A percentile compares a stretch with the other conserved stretches of the same genome.
Conservation (phyloP, 2,797 vertebrate species). For the Hydrolagus colliei region DNA sequence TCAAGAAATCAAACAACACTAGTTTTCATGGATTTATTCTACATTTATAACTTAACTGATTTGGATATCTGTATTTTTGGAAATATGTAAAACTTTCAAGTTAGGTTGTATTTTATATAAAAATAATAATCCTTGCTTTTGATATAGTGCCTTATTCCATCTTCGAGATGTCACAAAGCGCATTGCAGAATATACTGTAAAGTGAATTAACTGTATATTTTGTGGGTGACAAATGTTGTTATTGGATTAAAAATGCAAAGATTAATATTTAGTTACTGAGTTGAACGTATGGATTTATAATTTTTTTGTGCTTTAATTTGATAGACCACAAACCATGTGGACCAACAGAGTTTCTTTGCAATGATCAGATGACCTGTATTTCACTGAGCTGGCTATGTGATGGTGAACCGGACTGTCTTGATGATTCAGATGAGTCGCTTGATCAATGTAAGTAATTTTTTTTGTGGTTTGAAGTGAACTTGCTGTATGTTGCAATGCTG, state of each 20-base stretch:
- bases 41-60: too few relatives aligned
- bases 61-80: too few relatives aligned
- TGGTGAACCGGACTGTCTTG: conserved; percentile 82
- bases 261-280: not conserved
- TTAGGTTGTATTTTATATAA: too few relatives aligned
- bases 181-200: too few relatives aligned
- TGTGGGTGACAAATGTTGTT: too few relatives aligned
- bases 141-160: too few relatives aligned
- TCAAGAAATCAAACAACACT: too few relatives aligned
- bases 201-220: too few relatives aligned
- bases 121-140: too few relatives aligned
- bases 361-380: conserved; percentile 68
- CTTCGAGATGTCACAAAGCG: too few relatives aligned
- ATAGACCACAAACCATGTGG: conserved; percentile 76
- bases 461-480: not conserved
- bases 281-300: not conserved
- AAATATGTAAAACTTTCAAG: too few relatives aligned
- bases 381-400: conserved; percentile 85
- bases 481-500: not conserved
- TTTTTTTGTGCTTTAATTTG: conserved; percentile 50
- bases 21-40: too few relatives aligned
- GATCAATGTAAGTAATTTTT: conserved; percentile 68
- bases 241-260: not conserved
- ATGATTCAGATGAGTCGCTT: conserved; percentile 76
- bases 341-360: conserved; percentile 83